phyloP scores from a whole-genome alignment of 2,797 vertebrate species.

The Epinephelus coioides region DNA sequence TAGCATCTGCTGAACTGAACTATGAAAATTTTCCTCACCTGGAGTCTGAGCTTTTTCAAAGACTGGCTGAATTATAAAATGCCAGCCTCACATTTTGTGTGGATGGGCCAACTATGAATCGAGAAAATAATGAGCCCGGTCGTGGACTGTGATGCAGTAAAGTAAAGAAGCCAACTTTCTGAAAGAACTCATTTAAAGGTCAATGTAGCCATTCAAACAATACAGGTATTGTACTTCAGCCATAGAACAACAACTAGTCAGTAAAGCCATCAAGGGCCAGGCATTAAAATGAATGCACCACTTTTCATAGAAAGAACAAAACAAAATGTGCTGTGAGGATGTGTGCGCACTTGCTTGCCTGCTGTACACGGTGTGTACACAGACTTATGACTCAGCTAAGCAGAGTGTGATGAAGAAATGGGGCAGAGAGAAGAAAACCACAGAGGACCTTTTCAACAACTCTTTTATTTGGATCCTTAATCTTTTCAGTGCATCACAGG shows the following conservation, averaged over 20 bases:
- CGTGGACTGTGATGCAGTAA: not conserved
- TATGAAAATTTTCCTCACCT: not conserved
- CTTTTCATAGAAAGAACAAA: not conserved
- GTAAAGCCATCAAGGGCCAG: not conserved
- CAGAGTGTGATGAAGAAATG: conserved; percentile 28
- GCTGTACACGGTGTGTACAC: conserved; percentile 10
- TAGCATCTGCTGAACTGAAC: not conserved
- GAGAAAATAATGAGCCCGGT: not conserved
- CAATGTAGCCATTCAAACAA: not conserved
- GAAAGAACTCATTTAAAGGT: not conserved
- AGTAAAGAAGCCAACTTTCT: not conserved
- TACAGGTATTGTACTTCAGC: not conserved
- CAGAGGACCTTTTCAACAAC: conserved; percentile 22
- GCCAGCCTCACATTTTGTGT: not conserved
- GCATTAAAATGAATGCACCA: not conserved
- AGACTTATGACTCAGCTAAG: conserved; percentile 33
- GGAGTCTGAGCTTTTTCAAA: not conserved
- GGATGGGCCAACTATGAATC: too few species aligned
- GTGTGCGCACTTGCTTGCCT: not conserved
- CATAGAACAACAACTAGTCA: not conserved
- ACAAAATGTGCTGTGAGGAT: not conserved
- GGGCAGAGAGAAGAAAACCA: conserved; percentile 19
- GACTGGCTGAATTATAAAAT: not conserved
- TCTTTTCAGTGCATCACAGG: conserved; percentile 3
- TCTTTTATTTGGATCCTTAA: conserved; percentile 33